phyloP scores from a whole-genome alignment of 1,140 invertebrate species.

The Bicyclus anynana region DNA sequence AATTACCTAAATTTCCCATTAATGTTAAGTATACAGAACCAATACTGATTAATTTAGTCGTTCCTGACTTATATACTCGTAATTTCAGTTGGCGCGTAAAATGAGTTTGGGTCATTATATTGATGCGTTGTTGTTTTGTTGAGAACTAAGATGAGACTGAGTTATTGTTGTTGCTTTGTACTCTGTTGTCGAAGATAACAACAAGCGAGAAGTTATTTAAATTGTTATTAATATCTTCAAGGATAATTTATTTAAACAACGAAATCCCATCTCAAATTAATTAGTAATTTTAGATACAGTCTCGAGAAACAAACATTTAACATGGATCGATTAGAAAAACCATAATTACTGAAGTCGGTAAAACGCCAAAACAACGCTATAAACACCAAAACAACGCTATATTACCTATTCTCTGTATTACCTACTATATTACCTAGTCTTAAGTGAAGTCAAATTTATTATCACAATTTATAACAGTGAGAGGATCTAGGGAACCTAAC shows the following conservation, averaged over 20 bases:
- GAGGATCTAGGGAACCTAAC: neutral
- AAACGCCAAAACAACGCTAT: too few relatives aligned
- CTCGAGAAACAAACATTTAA: too few relatives aligned
- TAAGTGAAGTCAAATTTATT: too few relatives aligned
- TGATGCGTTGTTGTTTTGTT: constrained; percentile 5
- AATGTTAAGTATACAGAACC: neutral
- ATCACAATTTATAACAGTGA: neutral
- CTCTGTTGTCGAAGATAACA: neutral
- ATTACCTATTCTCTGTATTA: too few relatives aligned
- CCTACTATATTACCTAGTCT: too few relatives aligned
- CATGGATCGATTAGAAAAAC: too few relatives aligned
- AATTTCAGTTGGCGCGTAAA: constrained; percentile 25
- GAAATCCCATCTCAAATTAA: too few relatives aligned
- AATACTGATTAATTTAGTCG: neutral
- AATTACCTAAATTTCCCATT: too few relatives aligned
- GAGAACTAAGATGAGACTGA: constrained; percentile 10
- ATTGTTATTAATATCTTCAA: neutral
- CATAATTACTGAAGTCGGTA: too few relatives aligned
- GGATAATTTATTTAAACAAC: too few relatives aligned
- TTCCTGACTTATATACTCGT: neutral
- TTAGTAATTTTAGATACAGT: too few relatives aligned
- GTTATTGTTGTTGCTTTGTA: constrained; percentile 7
- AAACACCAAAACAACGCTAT: too few relatives aligned
- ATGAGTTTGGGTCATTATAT: constrained; percentile 22
- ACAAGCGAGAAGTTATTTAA: neutral